A percentile compares a stretch with the other conserved stretches of the same genome.
These are phyloP conservation scores for Gallinago undulata DNA, from an alignment of 2,113 vertebrate genomes.

Conservation along the genomic window DNA sequence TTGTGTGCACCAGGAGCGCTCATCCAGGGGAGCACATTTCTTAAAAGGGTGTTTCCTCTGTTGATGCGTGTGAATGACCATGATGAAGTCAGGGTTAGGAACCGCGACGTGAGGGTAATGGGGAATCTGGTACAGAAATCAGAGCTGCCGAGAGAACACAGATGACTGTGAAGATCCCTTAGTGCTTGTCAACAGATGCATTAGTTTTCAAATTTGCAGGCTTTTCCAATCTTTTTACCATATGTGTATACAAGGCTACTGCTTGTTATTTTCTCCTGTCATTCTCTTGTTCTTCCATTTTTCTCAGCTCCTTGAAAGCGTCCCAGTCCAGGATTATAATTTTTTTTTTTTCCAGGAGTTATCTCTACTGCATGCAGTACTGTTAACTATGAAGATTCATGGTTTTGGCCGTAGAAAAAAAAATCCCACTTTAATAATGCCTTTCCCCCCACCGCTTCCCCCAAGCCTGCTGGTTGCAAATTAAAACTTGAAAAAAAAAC, in stretches of 20 bases:
- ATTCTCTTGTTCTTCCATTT: background rate
- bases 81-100: background rate
- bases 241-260: background rate
- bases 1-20: rapidly evolving
- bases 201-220: background rate
- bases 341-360: background rate
- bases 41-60: background rate
- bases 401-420: background rate
- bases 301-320: background rate
- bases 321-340: background rate
- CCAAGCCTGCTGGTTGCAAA: background rate
- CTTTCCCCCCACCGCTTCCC: background rate
- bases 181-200: background rate
- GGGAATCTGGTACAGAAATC: background rate
- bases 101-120: rapidly evolving
- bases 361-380: background rate
- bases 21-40: background rate
- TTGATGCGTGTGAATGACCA: background rate
- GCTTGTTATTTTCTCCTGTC: background rate
- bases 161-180: background rate
- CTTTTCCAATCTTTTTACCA: background rate
- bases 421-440: background rate
- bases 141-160: background rate
- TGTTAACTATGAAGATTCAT: background rate
- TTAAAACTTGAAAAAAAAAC: background rate